These are phyloP conservation scores for Polypterus senegalus DNA, from an alignment of 2,113 vertebrate species.

Conservation along the genomic window DNA sequence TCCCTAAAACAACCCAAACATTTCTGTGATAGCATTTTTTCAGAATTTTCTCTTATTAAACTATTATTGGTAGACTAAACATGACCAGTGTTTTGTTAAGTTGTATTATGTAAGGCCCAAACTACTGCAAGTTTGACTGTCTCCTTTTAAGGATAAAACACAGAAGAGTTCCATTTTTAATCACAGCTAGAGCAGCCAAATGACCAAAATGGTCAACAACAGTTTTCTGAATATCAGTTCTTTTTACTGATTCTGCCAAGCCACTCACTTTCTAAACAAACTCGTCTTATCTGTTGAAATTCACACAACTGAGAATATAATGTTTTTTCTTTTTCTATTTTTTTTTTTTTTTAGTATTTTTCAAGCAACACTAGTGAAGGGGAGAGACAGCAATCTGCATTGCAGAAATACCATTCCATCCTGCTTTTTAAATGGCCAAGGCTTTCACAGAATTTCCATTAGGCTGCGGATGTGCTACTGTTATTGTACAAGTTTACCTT, in stretches of 20 bases:
- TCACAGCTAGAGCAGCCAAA: neutral
- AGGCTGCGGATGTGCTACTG: too few species aligned
- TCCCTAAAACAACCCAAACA: too few species aligned
- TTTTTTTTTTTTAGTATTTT: neutral
- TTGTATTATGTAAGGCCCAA: neutral
- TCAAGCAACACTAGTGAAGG: neutral
- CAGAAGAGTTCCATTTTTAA: neutral
- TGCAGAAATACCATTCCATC: too few species aligned
- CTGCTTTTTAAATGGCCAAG: too few species aligned
- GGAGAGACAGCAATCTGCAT: neutral
- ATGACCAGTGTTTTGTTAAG: too few species aligned
- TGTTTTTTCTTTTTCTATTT: constrained; percentile 1
- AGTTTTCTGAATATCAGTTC: too few species aligned
- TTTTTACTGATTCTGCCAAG: neutral
- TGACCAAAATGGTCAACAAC: neutral
- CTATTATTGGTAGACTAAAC: too few species aligned
- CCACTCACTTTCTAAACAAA: neutral
- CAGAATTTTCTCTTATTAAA: too few species aligned
- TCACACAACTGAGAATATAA: neutral
- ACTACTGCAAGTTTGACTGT: neutral
- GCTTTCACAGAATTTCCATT: too few species aligned
- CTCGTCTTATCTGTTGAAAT: neutral
- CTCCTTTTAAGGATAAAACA: neutral
- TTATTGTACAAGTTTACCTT: too few species aligned
- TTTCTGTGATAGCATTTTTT: too few species aligned